Evolutionary conservation across 2,888 invertebrate species (phyloP).

Genomic region (Aspidapion aeneum): DNA sequence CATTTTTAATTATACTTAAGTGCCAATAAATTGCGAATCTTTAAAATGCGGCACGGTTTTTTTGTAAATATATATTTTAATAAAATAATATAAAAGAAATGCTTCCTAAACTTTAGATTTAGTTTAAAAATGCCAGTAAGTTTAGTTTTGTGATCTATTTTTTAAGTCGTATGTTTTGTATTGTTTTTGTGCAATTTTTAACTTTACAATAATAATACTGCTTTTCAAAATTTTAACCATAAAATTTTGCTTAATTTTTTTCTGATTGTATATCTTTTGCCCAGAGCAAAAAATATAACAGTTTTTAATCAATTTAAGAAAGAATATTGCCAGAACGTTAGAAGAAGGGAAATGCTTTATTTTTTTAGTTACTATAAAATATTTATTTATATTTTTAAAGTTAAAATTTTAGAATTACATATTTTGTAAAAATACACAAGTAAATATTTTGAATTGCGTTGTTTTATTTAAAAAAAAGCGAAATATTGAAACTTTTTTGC

Average conservation of each 20-base stretch:
- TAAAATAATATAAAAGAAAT: background rate
- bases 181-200: background rate
- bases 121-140: background rate
- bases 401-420: background rate
- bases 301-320: no score
- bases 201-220: background rate
- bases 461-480: no score
- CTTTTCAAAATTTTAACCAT: background rate
- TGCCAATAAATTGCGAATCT: background rate
- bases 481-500: no score
- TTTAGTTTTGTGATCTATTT: constrained; percentile 2
- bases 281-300: constrained; percentile 21
- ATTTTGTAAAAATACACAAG: background rate
- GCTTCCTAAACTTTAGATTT: background rate
- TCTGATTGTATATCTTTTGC: constrained; percentile 23
- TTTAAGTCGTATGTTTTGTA: background rate
- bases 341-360: background rate
- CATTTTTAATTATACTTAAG: background rate
- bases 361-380: background rate
- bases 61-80: background rate
- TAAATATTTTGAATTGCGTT: no score
- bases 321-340: background rate
- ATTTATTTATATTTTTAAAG: background rate
- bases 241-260: background rate
- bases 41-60: no score